Evolutionary conservation across 2,113 vertebrate genomes (phyloP).

Genomic region (Pterophyllum scalare): DNA sequence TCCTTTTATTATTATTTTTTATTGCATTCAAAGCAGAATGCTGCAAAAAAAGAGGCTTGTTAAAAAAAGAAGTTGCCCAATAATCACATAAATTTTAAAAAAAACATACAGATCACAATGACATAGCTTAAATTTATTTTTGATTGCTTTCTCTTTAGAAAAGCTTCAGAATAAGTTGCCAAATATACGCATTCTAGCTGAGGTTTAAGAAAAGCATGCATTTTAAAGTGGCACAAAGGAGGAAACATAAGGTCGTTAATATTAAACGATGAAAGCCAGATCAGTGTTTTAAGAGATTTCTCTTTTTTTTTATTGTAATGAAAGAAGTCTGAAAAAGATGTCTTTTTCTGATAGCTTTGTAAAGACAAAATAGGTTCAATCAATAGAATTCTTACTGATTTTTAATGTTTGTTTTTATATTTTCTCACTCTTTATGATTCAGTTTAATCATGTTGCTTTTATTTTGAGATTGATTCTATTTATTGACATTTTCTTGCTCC

Average conservation of each 20-base stretch:
- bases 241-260: constrained; percentile 25
- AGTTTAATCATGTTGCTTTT: constrained; percentile 68
- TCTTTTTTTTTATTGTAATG: constrained; percentile 29
- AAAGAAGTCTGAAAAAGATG: constrained; percentile 28
- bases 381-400: constrained; percentile 38
- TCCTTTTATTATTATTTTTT: constrained; percentile 2
- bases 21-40: constrained; percentile 28
- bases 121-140: background rate
- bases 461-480: constrained; percentile 70
- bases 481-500: constrained; percentile 69
- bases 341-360: constrained; percentile 59
- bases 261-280: constrained; percentile 50
- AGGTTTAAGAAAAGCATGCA: constrained; percentile 35
- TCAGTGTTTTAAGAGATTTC: constrained; percentile 51
- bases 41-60: constrained; percentile 39
- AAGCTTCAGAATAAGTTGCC: constrained; percentile 42
- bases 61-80: background rate
- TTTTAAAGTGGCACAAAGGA: constrained; percentile 32
- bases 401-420: constrained; percentile 72
- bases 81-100: constrained; percentile 5
- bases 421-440: constrained; percentile 54
- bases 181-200: constrained; percentile 61
- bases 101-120: background rate
- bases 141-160: constrained; percentile 13
- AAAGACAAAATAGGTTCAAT: constrained; percentile 42